Percentiles rank a stretch among this genome's conserved stretches.
Evolutionary conservation across 2,888 invertebrate species (phyloP).

Genomic region (Drosophila subsilvestris): DNA sequence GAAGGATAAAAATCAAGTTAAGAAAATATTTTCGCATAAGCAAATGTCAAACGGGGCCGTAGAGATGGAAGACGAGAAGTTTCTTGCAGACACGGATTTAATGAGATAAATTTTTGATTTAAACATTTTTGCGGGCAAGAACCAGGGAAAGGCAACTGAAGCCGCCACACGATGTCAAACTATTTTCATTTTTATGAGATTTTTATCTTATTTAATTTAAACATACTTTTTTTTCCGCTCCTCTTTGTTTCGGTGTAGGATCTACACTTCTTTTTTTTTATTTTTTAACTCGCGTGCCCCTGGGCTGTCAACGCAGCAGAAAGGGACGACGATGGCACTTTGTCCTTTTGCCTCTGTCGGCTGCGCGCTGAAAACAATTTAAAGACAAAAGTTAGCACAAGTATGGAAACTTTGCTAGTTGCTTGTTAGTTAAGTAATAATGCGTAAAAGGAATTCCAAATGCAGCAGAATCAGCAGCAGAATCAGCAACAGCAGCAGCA

Average conservation of each 20-base stretch:
- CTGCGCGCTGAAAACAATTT: slow-evolving; percentile 64
- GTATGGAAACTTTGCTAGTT: slow-evolving; percentile 77
- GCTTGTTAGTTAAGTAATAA: slow-evolving; percentile 78
- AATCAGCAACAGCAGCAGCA: slow-evolving; percentile 28
- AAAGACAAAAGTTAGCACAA: slow-evolving; percentile 69
- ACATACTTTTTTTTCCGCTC: slow-evolving; percentile 64
- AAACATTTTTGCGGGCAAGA: slow-evolving; percentile 16
- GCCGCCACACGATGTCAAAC: slow-evolving; percentile 38
- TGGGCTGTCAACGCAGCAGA: slow-evolving; percentile 41
- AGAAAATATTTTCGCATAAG: slow-evolving; percentile 37
- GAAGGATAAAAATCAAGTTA: slow-evolving; percentile 16
- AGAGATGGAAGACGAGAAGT: slow-evolving; percentile 5
- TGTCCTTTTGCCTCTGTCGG: slow-evolving; percentile 55
- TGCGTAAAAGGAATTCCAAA: slow-evolving; percentile 67
- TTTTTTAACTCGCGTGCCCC: slow-evolving; percentile 15
- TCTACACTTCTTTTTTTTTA: not conserved
- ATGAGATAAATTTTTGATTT: slow-evolving; percentile 52
- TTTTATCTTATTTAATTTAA: slow-evolving; percentile 75
- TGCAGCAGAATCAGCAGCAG: slow-evolving; percentile 27
- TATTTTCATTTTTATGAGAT: slow-evolving; percentile 73
- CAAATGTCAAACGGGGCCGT: slow-evolving; percentile 33
- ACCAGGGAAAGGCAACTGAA: not conserved
- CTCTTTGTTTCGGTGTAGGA: not conserved
- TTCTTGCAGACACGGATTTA: slow-evolving; percentile 33
- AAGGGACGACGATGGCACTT: slow-evolving; percentile 41